phyloP scores from a whole-genome alignment of 2,113 vertebrate genomes.

The Dasyurus viverrinus region DNA sequence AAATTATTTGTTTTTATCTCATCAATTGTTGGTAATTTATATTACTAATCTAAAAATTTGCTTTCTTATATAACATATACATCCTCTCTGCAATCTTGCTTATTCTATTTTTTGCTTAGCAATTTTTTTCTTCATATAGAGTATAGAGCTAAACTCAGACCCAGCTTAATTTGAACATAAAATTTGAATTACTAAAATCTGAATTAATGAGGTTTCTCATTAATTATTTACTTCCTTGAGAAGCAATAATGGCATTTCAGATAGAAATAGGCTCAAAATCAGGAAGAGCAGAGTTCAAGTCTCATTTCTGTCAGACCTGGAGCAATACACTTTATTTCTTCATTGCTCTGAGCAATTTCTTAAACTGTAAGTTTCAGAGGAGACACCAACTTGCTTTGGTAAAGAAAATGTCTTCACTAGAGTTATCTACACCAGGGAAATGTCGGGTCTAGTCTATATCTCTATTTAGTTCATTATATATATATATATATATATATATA shows the following conservation, averaged over 20 bases:
- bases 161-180: neutral
- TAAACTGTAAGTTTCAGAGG: neutral
- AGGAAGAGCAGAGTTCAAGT: neutral
- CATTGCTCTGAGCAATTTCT: neutral
- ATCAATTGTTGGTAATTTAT: conserved; percentile 27
- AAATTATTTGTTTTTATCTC: conserved; percentile 40
- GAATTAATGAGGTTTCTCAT: neutral
- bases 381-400: neutral
- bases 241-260: neutral
- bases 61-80: neutral
- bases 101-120: neutral
- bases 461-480: neutral
- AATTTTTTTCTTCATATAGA: conserved; percentile 9
- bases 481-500: neutral
- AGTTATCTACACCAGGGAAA: neutral
- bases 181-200: neutral
- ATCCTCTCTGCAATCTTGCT: neutral
- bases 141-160: neutral
- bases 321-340: neutral
- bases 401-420: neutral
- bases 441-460: neutral
- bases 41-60: conserved; percentile 14
- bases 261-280: neutral
- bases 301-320: neutral
- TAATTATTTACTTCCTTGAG: neutral